A percentile compares a stretch with the other conserved stretches of the same genome.
phyloP scores from a whole-genome alignment of 2,113 vertebrate species.

The Catagonus wagneri region DNA sequence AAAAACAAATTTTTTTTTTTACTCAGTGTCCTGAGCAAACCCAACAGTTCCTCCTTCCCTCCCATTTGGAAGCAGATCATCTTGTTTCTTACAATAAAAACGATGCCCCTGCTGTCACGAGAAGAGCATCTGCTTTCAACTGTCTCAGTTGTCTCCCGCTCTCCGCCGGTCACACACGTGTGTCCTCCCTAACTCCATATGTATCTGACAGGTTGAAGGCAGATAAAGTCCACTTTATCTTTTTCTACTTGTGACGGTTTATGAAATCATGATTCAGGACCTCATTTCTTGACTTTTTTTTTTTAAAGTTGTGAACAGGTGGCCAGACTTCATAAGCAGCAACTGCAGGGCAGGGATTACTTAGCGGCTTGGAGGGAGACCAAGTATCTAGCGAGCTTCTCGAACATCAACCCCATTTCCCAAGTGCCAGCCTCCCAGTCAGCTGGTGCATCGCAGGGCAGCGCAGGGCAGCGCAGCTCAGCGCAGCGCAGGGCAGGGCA shows the following conservation, averaged over 20 bases:
- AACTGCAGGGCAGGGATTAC: slow-evolving; percentile 56
- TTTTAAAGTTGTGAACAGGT: slow-evolving; percentile 69
- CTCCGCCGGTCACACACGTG: neutral
- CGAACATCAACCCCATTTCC: slow-evolving; percentile 45
- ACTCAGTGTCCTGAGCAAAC: neutral
- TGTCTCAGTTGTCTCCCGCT: neutral
- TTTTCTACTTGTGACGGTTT: neutral
- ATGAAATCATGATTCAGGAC: slow-evolving; percentile 10
- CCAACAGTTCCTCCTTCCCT: neutral
- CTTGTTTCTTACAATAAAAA: neutral
- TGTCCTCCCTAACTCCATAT: accelerated
- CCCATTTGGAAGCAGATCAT: neutral
- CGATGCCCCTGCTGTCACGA: neutral
- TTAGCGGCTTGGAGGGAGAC: slow-evolving; percentile 68
- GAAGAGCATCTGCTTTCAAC: neutral
- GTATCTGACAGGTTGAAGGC: neutral
- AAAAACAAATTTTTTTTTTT: no score
- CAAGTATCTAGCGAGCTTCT: slow-evolving; percentile 55
- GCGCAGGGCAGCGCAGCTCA: neutral
- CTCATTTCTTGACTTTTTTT: slow-evolving; percentile 26
- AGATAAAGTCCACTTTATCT: neutral
- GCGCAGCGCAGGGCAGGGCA: neutral
- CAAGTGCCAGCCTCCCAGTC: slow-evolving; percentile 45
- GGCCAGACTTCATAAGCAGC: slow-evolving; percentile 46
- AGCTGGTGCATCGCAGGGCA: slow-evolving; percentile 42